Evolutionary conservation across 2,113 vertebrate species (phyloP).

Genomic region (Taurulus bubalis): DNA sequence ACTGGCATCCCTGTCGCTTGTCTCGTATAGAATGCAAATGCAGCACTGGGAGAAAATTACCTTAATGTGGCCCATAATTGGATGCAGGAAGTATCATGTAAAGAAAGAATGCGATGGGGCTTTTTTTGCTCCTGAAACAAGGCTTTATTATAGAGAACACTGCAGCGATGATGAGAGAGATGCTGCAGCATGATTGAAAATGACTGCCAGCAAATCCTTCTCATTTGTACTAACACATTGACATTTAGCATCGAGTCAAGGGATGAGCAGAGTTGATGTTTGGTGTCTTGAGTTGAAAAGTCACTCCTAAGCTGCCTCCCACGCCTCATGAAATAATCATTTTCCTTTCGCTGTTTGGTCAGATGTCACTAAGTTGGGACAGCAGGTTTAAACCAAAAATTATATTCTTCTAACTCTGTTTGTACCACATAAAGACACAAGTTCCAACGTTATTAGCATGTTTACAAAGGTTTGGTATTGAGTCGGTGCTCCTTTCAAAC

Average conservation of each 20-base stretch:
- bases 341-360: conserved; percentile 17
- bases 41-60: conserved; percentile 79
- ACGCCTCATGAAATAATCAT: conserved; percentile 30
- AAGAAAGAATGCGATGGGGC: conserved; percentile 21
- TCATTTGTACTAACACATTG: conserved; percentile 68
- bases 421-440: neutral
- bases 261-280: conserved; percentile 44
- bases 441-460: conserved; percentile 39
- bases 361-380: conserved; percentile 13
- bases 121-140: conserved; percentile 53
- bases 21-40: conserved; percentile 84
- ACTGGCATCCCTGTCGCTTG: conserved; percentile 81
- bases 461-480: conserved; percentile 58
- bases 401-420: conserved; percentile 15
- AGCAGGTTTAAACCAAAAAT: neutral
- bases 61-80: conserved; percentile 75
- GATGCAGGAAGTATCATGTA: conserved; percentile 65
- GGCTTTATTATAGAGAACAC: conserved; percentile 44
- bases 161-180: conserved; percentile 45
- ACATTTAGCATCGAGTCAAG: conserved; percentile 60
- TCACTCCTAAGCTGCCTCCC: conserved; percentile 19
- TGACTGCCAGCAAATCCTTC: conserved; percentile 58
- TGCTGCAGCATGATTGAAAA: conserved; percentile 56
- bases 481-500: conserved; percentile 65
- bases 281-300: conserved; percentile 53